phyloP scores from a whole-genome alignment of 2,797 vertebrate genomes.

The Gymnoscopelus braueri region DNA sequence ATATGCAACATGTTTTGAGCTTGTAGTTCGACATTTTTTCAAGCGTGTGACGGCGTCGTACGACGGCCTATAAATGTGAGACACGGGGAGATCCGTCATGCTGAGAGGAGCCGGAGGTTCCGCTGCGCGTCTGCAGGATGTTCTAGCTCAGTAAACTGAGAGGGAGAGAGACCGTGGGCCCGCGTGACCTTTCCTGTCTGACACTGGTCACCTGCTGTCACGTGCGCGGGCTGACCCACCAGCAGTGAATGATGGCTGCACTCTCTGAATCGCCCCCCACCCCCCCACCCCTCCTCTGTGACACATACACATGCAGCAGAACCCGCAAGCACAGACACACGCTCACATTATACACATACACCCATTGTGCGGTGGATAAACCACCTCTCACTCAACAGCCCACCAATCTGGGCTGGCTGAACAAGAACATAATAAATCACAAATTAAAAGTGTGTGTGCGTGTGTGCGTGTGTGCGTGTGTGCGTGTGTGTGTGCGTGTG shows the following conservation, averaged over 20 bases:
- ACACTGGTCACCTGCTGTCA: conserved; percentile 73
- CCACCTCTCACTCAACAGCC: conserved; percentile 54
- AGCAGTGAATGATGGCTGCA: conserved; percentile 65
- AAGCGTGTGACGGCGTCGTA: not conserved
- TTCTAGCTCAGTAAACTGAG: conserved; percentile 51
- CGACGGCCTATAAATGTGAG: conserved; percentile 2
- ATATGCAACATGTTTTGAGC: not conserved
- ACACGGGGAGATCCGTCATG: conserved; percentile 40
- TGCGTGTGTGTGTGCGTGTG: conserved; percentile 15
- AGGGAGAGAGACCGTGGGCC: conserved; percentile 26
- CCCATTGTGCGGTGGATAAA: conserved; percentile 49
- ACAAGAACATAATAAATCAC: conserved; percentile 78
- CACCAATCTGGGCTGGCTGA: conserved; percentile 57
- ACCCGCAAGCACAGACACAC: conserved; percentile 17
- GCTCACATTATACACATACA: conserved; percentile 13
- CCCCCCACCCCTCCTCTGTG: conserved; percentile 30
- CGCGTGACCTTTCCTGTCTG: conserved; percentile 75
- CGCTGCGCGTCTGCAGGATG: conserved; percentile 37
- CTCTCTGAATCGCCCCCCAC: conserved; percentile 41
- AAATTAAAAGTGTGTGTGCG: conserved; percentile 63
- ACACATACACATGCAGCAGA: conserved; percentile 5
- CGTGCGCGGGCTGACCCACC: conserved; percentile 65
- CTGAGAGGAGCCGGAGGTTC: conserved; percentile 21
- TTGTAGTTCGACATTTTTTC: not conserved
- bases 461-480: conserved; percentile 13